phyloP scores from a whole-genome alignment of 2,113 vertebrate genomes.

The Balaeniceps rex region DNA sequence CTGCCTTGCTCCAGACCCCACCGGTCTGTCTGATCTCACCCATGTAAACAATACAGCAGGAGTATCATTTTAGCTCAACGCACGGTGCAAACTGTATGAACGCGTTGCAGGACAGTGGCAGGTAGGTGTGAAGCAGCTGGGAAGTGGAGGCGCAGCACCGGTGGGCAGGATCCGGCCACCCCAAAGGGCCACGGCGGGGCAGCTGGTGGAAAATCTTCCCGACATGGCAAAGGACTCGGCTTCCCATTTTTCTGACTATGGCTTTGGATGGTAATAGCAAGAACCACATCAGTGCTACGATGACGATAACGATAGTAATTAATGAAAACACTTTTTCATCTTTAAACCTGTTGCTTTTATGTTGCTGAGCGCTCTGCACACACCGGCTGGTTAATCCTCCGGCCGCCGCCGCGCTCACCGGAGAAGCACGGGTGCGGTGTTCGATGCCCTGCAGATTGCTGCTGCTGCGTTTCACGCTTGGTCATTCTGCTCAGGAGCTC shows the following conservation, averaged over 20 bases:
- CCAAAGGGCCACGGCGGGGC: fast-evolving
- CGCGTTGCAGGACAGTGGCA: fast-evolving
- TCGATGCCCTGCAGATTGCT: fast-evolving
- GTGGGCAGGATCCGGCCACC: background rate
- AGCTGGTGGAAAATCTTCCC: background rate
- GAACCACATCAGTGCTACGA: background rate
- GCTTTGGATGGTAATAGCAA: background rate
- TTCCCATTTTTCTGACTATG: background rate
- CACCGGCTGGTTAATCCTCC: background rate
- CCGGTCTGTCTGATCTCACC: background rate
- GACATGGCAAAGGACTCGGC: fast-evolving
- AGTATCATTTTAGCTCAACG: fast-evolving
- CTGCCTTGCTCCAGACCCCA: background rate
- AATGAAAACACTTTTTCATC: background rate
- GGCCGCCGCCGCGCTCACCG: background rate
- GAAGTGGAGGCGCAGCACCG: fast-evolving
- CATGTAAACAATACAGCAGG: too few species aligned
- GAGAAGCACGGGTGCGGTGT: fast-evolving
- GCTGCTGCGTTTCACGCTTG: background rate
- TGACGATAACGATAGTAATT: fast-evolving
- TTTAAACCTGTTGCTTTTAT: background rate
- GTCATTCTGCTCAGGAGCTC: background rate
- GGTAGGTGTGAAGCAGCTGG: background rate
- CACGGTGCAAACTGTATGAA: fast-evolving
- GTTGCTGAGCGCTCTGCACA: fast-evolving